Evolutionary conservation across 2,797 vertebrate genomes (phyloP).

Genomic region (Remorina albescens): DNA sequence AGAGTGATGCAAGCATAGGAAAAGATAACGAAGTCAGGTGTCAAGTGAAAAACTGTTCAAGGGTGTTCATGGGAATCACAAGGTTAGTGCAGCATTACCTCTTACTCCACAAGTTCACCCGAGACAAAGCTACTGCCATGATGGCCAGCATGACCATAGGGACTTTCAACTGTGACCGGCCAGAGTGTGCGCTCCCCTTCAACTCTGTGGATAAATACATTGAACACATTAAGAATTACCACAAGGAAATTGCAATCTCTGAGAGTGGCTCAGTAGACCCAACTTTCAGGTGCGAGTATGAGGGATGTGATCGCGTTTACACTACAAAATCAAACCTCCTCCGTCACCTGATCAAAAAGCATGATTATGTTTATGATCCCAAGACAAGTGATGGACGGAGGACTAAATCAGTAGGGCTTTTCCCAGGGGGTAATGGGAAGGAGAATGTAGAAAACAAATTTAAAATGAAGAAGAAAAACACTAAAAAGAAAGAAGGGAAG

Average conservation of each 20-base stretch:
- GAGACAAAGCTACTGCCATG: conserved; percentile 94
- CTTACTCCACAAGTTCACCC: conserved; percentile 95
- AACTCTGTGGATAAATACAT: conserved; percentile 93
- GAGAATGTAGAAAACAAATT: conserved; percentile 86
- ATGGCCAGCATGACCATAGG: conserved; percentile 88
- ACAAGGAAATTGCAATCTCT: conserved; percentile 89
- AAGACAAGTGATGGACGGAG: conserved; percentile 76
- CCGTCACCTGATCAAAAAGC: conserved; percentile 97
- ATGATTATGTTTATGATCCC: conserved; percentile 90
- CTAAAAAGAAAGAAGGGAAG: conserved; percentile 83
- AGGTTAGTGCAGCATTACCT: conserved; percentile 97
- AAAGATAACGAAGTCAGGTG: conserved; percentile 93
- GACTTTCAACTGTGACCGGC: conserved; percentile 94
- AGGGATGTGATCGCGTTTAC: conserved; percentile 94
- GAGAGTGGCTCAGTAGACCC: conserved; percentile 89
- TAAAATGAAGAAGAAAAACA: conserved; percentile 84
- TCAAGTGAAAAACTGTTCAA: conserved; percentile 96
- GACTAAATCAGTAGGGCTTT: conserved; percentile 74
- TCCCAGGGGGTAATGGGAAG: conserved; percentile 84
- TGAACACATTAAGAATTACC: conserved; percentile 93
- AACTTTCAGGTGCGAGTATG: conserved; percentile 93
- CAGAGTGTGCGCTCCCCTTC: conserved; percentile 93
- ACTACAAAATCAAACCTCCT: conserved; percentile 97
- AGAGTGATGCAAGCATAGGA: conserved; percentile 60
- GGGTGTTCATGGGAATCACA: conserved; percentile 95